Evolutionary conservation across 2,797 vertebrate species (phyloP).

Genomic region (Hephaestus fuliginosus): DNA sequence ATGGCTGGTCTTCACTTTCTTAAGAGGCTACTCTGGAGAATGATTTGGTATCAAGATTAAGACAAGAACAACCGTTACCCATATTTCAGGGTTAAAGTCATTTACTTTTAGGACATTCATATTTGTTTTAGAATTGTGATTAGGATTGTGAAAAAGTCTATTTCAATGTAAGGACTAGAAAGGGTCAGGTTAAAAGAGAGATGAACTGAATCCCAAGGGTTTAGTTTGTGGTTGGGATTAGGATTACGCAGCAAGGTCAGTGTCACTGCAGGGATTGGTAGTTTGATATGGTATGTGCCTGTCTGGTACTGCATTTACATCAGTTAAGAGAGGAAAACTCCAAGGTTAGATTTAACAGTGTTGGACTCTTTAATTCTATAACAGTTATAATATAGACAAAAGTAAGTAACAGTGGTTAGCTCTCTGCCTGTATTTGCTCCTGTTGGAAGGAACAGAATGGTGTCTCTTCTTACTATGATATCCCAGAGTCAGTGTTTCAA

Average conservation of each 20-base stretch:
- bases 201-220: too few species aligned
- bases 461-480: too few species aligned
- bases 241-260: background rate
- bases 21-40: background rate
- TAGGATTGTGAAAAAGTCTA: too few species aligned
- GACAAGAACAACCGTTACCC: background rate
- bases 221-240: too few species aligned
- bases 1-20: background rate
- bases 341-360: too few species aligned
- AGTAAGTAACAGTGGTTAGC: background rate
- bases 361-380: background rate
- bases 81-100: too few species aligned
- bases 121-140: too few species aligned
- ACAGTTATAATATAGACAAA: background rate
- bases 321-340: background rate
- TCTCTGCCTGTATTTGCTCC: background rate
- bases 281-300: background rate
- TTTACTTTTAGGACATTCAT: too few species aligned
- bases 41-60: background rate
- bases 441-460: too few species aligned
- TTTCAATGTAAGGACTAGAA: background rate
- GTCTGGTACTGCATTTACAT: background rate
- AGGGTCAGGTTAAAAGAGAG: too few species aligned
- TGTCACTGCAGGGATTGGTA: background rate
- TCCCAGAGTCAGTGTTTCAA: too few species aligned